phyloP scores from a whole-genome alignment of 2,888 invertebrate genomes.

The Seladonia tumulorum region DNA sequence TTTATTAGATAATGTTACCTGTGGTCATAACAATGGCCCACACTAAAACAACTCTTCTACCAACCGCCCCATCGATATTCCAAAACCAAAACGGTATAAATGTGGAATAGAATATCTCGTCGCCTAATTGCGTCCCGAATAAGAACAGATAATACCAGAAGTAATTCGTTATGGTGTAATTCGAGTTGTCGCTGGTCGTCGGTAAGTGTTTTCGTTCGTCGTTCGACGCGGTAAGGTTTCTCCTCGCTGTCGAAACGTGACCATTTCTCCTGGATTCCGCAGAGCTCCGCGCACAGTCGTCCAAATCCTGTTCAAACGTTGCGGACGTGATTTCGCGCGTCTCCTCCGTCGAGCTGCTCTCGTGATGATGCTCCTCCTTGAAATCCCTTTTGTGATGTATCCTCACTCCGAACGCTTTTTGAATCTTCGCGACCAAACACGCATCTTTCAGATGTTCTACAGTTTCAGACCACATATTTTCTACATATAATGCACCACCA shows the following conservation, averaged over 20 bases:
- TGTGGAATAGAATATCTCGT: slow-evolving; percentile 95
- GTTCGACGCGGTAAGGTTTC: slow-evolving; percentile 63
- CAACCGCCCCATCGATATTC: slow-evolving; percentile 96
- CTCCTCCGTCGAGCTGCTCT: background rate
- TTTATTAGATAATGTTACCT: slow-evolving; percentile 85
- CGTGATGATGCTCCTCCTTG: background rate
- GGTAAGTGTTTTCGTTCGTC: slow-evolving; percentile 25
- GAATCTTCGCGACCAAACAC: slow-evolving; percentile 90
- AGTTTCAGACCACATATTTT: slow-evolving; percentile 73
- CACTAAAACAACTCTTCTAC: slow-evolving; percentile 91
- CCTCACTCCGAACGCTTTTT: slow-evolving; percentile 91
- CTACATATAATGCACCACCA: background rate
- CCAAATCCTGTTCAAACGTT: slow-evolving; percentile 18
- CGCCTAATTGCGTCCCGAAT: slow-evolving; percentile 94
- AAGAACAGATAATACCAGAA: slow-evolving; percentile 94
- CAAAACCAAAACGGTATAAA: slow-evolving; percentile 98
- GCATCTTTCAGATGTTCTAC: slow-evolving; percentile 91
- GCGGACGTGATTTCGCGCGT: background rate
- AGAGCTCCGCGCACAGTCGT: slow-evolving; percentile 2
- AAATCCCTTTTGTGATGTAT: slow-evolving; percentile 77
- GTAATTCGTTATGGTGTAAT: slow-evolving; percentile 88
- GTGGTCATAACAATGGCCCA: slow-evolving; percentile 94
- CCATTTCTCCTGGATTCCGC: slow-evolving; percentile 57
- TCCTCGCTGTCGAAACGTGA: slow-evolving; percentile 31
- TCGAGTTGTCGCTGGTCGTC: slow-evolving; percentile 79